These are phyloP conservation scores for Lethrus apterus DNA, from an alignment of 1,140 invertebrate genomes.

Conservation along the genomic window DNA sequence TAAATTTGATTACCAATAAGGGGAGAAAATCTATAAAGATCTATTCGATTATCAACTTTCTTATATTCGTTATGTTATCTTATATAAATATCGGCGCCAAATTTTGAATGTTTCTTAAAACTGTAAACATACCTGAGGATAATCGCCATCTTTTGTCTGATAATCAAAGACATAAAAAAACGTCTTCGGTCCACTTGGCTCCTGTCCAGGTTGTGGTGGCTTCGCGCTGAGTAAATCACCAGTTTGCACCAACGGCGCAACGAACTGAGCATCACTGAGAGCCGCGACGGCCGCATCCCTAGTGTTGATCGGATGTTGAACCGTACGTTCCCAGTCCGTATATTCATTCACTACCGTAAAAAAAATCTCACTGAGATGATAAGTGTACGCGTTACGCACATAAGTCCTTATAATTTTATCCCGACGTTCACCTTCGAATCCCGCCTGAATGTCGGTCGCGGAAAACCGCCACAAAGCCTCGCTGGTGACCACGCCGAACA, in stretches of 20 bases:
- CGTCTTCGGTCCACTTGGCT: slow-evolving; percentile 53
- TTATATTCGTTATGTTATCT: too few species aligned
- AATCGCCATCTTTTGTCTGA: slow-evolving; percentile 85
- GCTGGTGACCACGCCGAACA: slow-evolving; percentile 78
- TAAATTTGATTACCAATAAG: too few species aligned
- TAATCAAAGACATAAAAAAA: slow-evolving; percentile 94
- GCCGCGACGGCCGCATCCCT: slow-evolving; percentile 88
- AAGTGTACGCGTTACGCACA: slow-evolving; percentile 86
- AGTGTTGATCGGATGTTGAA: slow-evolving; percentile 85
- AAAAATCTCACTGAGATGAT: slow-evolving; percentile 94
- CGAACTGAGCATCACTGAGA: slow-evolving; percentile 85
- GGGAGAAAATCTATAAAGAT: too few species aligned
- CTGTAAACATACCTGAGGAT: slow-evolving; percentile 71
- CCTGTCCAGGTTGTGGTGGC: slow-evolving; percentile 42
- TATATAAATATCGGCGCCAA: too few species aligned
- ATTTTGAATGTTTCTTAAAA: too few species aligned
- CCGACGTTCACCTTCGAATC: slow-evolving; percentile 82
- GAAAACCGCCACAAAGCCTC: slow-evolving; percentile 78
- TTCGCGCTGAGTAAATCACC: slow-evolving; percentile 64
- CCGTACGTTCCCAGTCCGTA: slow-evolving; percentile 91
- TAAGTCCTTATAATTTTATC: slow-evolving; percentile 90
- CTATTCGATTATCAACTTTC: too few species aligned
- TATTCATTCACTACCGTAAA: slow-evolving; percentile 96
- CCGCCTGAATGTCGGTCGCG: slow-evolving; percentile 73
- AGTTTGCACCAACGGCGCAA: slow-evolving; percentile 76